Evolutionary conservation across 2,888 invertebrate species (phyloP), one percentile per base, ranked within the genome.

Genomic region (Eupeodes latifasciatus): DNA sequence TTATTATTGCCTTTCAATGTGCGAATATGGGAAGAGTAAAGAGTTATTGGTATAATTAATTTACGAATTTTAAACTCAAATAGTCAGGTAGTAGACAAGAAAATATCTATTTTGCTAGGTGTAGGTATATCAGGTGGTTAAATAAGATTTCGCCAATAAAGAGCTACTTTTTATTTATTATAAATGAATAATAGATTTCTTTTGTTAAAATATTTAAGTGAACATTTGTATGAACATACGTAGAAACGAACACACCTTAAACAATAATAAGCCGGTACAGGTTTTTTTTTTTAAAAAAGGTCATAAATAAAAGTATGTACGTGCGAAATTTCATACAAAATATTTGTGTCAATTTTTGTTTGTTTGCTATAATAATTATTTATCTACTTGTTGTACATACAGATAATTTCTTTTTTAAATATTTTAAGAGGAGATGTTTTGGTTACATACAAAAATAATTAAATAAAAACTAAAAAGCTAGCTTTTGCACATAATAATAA

Each of bases 271-370:
- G 16, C 51, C 34, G 66, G 47, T 66, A 53, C 10, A n/a, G 34
- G 12, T 11, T 40, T 11, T 10, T 11, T n/a, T n/a, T n/a, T 51
- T 44, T 16, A 19, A 10, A 36, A 14, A 64, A 44, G 44, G 4
- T 7, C 12, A 14, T 27, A 12, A 5, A 36, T 44, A 40, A 12
- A 27, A 49, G 19, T 34, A 53, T n/a, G 36, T 40, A 69, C 69
- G 69, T 69, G 69, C 69, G 40, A 69, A 69, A 69, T 69, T 69
- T 69, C 69, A 53, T n/a, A 69, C 5, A 62, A 67, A 69, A 16
- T 53, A 53, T 69, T 69, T 40, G 36, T 69, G 40, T 69, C 69
- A 51, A 69, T 40, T n/a, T n/a, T 69, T 40, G 51, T 53, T 36
- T 11, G 51, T n/a, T 67, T 34, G 14, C 27, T 9, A 40, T 9